phyloP scores from a whole-genome alignment of 1,140 invertebrate species.

The Uloborus diversus region DNA sequence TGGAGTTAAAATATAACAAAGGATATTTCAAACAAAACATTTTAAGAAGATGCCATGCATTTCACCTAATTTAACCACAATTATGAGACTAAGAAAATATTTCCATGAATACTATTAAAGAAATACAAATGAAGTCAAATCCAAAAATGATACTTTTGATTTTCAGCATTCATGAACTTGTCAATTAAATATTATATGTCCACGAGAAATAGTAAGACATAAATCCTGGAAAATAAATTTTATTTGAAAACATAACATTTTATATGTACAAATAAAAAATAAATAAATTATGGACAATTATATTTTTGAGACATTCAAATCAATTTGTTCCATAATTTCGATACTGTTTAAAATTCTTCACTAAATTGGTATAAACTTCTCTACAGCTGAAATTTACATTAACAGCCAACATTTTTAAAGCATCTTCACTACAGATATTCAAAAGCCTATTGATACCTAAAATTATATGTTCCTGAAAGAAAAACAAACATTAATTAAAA shows the following conservation, averaged over 20 bases:
- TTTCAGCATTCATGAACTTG: too few relatives aligned
- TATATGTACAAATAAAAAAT: background rate
- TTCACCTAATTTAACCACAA: too few relatives aligned
- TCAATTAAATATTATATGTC: too few relatives aligned
- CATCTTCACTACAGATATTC: slow-evolving; percentile 20
- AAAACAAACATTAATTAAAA: background rate
- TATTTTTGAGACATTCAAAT: background rate
- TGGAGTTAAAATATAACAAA: too few relatives aligned
- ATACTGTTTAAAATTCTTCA: slow-evolving; percentile 29
- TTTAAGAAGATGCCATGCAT: too few relatives aligned
- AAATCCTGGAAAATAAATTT: background rate
- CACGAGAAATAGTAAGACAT: too few relatives aligned
- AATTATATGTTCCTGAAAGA: slow-evolving; percentile 14
- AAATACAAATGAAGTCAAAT: too few relatives aligned
- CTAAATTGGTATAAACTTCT: slow-evolving; percentile 20
- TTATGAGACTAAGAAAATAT: too few relatives aligned
- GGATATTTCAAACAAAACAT: too few relatives aligned
- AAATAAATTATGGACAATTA: background rate
- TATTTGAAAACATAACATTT: background rate
- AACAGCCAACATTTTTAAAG: slow-evolving; percentile 1
- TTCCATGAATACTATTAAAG: too few relatives aligned
- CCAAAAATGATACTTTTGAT: too few relatives aligned
- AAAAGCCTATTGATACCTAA: slow-evolving; percentile 29
- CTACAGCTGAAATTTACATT: slow-evolving; percentile 38
- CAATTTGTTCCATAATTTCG: background rate